Evolutionary conservation across 2,888 invertebrate species (phyloP).

Genomic region (Electrophaes corylata): DNA sequence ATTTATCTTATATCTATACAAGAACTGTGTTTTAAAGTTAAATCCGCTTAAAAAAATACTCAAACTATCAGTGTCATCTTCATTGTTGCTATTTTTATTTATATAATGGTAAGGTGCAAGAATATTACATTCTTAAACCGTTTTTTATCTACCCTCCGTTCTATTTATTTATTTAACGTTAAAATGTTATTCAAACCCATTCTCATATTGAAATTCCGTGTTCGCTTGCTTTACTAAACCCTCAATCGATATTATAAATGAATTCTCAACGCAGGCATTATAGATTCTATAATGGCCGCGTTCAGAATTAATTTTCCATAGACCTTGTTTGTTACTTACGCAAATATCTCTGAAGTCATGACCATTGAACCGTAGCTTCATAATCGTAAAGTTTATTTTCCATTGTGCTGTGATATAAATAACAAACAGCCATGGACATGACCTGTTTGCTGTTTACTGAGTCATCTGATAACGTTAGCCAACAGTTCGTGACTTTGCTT

Average conservation of each 20-base stretch:
- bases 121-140: not conserved
- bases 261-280: too few species aligned
- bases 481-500: conserved; percentile 53
- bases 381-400: conserved; percentile 17
- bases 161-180: not conserved
- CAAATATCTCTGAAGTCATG: conserved; percentile 16
- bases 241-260: conserved; percentile 37
- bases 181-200: conserved; percentile 7
- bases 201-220: conserved; percentile 19
- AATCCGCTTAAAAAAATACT: too few species aligned
- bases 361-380: conserved; percentile 23
- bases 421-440: conserved; percentile 38
- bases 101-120: too few species aligned
- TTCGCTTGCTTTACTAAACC: conserved; percentile 33
- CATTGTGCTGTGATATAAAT: conserved; percentile 1
- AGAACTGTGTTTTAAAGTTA: too few species aligned
- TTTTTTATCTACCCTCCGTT: not conserved
- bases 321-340: conserved; percentile 34
- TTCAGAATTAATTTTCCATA: conserved; percentile 50
- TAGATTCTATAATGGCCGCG: conserved; percentile 31
- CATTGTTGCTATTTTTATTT: too few species aligned
- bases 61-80: too few species aligned
- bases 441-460: conserved; percentile 55
- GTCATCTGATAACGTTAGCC: conserved; percentile 45
- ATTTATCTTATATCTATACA: too few species aligned